phyloP scores from a whole-genome alignment of 2,113 vertebrate genomes.

The Synchiropus splendidus region DNA sequence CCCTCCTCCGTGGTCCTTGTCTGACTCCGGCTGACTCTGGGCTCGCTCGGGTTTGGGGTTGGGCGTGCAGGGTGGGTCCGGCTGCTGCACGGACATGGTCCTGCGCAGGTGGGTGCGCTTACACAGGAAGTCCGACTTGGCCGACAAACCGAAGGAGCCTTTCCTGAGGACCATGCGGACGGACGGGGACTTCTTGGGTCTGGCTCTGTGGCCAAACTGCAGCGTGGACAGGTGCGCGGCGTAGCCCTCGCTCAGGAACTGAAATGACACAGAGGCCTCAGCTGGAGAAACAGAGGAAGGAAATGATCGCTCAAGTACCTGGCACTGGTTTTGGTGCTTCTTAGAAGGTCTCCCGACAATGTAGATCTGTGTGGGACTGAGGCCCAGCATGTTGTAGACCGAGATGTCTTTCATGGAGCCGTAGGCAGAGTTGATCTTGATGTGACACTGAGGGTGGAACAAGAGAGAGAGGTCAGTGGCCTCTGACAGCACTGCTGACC shows the following conservation, averaged over 20 bases:
- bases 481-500: too few species aligned
- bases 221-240: slow-evolving; percentile 85
- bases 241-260: slow-evolving; percentile 96
- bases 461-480: slow-evolving; percentile 8
- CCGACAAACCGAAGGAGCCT: slow-evolving; percentile 90
- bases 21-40: slow-evolving; percentile 94
- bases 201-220: slow-evolving; percentile 83
- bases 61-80: slow-evolving; percentile 75
- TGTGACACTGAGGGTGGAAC: slow-evolving; percentile 80
- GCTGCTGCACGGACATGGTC: slow-evolving; percentile 95
- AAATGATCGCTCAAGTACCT: slow-evolving; percentile 62
- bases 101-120: slow-evolving; percentile 91
- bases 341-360: slow-evolving; percentile 93
- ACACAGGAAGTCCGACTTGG: slow-evolving; percentile 89
- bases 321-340: slow-evolving; percentile 94
- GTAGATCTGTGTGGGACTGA: slow-evolving; percentile 87
- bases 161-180: slow-evolving; percentile 90
- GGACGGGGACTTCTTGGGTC: slow-evolving; percentile 86
- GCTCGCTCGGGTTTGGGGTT: slow-evolving; percentile 93
- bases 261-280: slow-evolving; percentile 1
- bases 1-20: slow-evolving; percentile 79
- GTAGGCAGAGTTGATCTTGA: slow-evolving; percentile 92
- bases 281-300: slow-evolving; percentile 3
- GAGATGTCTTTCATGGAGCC: slow-evolving; percentile 98
- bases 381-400: slow-evolving; percentile 89